Conservation (phyloP, 2,888 invertebrate genomes). For the Spatulosminthurus flaviceps region DNA sequence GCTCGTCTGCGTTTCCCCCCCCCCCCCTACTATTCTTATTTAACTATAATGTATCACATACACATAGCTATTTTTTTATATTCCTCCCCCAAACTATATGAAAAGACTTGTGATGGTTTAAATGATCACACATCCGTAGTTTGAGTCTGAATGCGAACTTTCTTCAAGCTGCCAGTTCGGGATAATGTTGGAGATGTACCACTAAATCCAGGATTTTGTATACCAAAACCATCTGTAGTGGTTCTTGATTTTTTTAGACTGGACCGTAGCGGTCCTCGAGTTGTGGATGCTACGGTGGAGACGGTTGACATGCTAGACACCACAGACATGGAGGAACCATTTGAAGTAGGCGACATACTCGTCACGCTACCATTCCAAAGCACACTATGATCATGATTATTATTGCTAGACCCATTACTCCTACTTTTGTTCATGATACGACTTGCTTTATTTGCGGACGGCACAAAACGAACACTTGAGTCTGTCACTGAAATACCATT, state of each 20-base stretch:
- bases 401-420: slow-evolving; percentile 54
- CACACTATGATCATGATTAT: slow-evolving; percentile 45
- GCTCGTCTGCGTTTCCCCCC: too few relatives aligned
- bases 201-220: slow-evolving; percentile 86
- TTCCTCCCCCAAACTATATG: too few relatives aligned
- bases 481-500: slow-evolving; percentile 81
- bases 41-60: too few relatives aligned
- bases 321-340: slow-evolving; percentile 60
- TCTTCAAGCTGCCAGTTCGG: slow-evolving; percentile 87
- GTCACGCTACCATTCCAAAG: slow-evolving; percentile 62
- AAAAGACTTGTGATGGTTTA: background rate
- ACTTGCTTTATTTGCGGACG: slow-evolving; percentile 52
- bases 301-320: slow-evolving; percentile 59
- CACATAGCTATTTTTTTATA: too few relatives aligned
- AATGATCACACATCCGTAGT: slow-evolving; percentile 78
- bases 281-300: slow-evolving; percentile 65
- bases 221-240: slow-evolving; percentile 76
- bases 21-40: too few relatives aligned
- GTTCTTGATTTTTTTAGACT: slow-evolving; percentile 82
- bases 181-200: slow-evolving; percentile 84
- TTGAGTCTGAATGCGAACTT: slow-evolving; percentile 90
- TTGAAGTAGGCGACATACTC: slow-evolving; percentile 53
- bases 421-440: slow-evolving; percentile 51
- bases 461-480: slow-evolving; percentile 70
- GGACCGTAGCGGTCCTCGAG: slow-evolving; percentile 76